These are phyloP conservation scores for Nematolebias whitei DNA, from an alignment of 2,113 vertebrate genomes.

Conservation along the genomic window DNA sequence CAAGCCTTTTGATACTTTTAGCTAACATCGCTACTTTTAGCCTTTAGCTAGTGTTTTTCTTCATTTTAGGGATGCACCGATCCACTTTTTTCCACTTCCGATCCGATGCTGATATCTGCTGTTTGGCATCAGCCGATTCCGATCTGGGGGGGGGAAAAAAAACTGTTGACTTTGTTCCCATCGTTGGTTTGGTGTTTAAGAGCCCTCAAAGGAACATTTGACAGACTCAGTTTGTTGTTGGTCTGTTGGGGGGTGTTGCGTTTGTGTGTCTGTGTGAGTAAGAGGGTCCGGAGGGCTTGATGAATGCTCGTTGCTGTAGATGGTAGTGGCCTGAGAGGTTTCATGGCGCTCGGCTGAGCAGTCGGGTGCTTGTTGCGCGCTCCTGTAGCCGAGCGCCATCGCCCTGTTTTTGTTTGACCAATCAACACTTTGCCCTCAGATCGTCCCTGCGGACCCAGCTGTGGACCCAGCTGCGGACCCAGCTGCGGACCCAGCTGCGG, in stretches of 20 bases:
- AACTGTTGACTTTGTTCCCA: no score
- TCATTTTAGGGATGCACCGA: no score
- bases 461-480: no score
- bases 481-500: no score
- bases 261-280: constrained; percentile 60
- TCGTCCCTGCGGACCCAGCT: constrained; percentile 43
- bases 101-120: no score
- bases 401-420: constrained; percentile 58
- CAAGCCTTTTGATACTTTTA: no score
- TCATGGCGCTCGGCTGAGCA: constrained; percentile 69
- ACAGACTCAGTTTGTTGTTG: neutral
- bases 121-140: no score
- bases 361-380: constrained; percentile 13
- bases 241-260: constrained; percentile 14
- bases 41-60: no score
- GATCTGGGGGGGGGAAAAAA: no score
- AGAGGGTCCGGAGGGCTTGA: constrained; percentile 66
- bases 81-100: no score
- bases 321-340: constrained; percentile 65
- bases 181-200: neutral
- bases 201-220: neutral
- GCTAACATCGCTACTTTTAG: no score
- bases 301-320: constrained; percentile 76
- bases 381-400: constrained; percentile 71
- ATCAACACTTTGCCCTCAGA: constrained; percentile 66